Evolutionary conservation across 2,888 invertebrate genomes (phyloP), one percentile per base, ranked within the genome.

Genomic region (Lasioglossum pauxillum): DNA sequence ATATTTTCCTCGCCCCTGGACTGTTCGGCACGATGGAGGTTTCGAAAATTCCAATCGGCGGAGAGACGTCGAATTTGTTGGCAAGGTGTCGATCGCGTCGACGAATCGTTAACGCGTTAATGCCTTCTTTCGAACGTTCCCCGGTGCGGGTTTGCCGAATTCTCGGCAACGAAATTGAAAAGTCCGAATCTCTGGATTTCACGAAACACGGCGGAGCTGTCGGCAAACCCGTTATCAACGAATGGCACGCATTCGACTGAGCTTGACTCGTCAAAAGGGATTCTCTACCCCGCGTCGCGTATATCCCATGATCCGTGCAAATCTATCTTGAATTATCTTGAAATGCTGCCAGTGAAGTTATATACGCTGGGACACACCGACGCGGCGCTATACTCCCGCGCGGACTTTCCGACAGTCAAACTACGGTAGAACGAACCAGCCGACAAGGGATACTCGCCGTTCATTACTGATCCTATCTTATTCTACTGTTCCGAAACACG

Each of bases 241-340:
- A 91, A 89, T 88, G 91, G 91, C 93, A 92, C 93, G 90, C 92
- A 90, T 90, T 92, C 91, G 89, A 91, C 90, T 86, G 89, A 87
- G 90, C 89, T 90, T 87, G 85, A 89, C 92, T 90, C 90, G 89
- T 93, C 93, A 91, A 92, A 92, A 92, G 90, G 92, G 93, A 93
- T 92, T 92, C 87, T 71, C 87, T 78, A 78, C 79, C 85, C 84
- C 78, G 53, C 86, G 79, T 79, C 86, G 82, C 88, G 79, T 86
- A 91, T 87, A 91, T 90, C 91, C 91, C 89, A 78, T 91, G 90
- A 91, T 91, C 90, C 91, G 84, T 88, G 81, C 91, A 84, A 88
- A 86, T 91, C 90, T 91, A 89, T 91, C 91, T 89, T 89, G 86
- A 89, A 91, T 90, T 91, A 91, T 91, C 90, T 88, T 80, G 84